Evolutionary conservation across 2,113 vertebrate genomes (phyloP).

Genomic region (Progne subis): DNA sequence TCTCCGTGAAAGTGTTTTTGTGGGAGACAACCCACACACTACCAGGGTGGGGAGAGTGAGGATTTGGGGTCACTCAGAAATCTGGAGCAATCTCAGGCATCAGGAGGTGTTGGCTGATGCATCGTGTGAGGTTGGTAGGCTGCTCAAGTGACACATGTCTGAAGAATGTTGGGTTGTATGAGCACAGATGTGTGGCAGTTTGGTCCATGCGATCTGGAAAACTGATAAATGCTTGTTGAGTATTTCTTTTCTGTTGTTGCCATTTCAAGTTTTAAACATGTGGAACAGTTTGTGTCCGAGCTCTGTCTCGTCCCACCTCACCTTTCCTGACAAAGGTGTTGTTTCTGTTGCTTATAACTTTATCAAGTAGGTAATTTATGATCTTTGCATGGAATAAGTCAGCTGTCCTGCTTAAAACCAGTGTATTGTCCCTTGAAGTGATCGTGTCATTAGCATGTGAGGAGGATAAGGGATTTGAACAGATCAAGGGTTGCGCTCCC

Average conservation of each 20-base stretch:
- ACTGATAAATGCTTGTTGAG: neutral
- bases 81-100: neutral
- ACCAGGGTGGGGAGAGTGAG: neutral
- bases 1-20: neutral
- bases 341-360: neutral
- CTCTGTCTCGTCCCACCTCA: neutral
- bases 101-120: neutral
- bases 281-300: neutral
- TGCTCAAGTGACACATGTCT: neutral
- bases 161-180: slow-evolving; percentile 8
- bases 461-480: neutral
- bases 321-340: neutral
- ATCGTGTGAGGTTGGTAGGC: neutral
- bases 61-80: neutral
- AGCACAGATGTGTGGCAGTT: neutral
- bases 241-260: neutral
- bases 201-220: neutral
- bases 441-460: neutral
- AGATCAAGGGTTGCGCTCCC: neutral
- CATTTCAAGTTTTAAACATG: neutral
- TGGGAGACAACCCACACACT: neutral
- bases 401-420: neutral
- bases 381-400: neutral
- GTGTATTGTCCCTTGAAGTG: neutral
- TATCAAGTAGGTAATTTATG: neutral